A percentile compares a stretch with the other conserved stretches of the same genome.
Evolutionary conservation across 2,113 vertebrate species (phyloP).

Genomic region (Anoura caudifer): DNA sequence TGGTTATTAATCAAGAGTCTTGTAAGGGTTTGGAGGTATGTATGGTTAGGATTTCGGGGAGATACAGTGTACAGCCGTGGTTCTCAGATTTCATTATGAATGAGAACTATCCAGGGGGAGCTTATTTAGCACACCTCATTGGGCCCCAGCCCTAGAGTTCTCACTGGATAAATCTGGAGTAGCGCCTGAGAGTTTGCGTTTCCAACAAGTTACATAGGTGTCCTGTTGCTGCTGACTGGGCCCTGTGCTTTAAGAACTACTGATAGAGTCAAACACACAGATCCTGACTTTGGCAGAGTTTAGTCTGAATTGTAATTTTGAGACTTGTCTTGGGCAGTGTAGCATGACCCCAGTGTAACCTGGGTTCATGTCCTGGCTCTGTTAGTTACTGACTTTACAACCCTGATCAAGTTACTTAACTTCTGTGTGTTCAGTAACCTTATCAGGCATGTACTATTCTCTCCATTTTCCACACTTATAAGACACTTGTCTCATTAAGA

Average conservation of each 20-base stretch:
- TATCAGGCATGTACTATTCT: not conserved
- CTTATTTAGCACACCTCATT: not conserved
- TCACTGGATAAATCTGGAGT: not conserved
- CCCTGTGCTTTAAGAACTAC: not conserved
- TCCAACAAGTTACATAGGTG: not conserved
- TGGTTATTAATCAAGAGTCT: not conserved
- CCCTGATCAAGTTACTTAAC: not conserved
- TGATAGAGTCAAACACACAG: not conserved
- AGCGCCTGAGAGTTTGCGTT: not conserved
- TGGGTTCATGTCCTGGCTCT: not conserved
- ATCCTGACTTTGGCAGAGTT: not conserved
- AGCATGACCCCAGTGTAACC: not conserved
- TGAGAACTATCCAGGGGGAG: not conserved
- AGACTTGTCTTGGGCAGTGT: not conserved
- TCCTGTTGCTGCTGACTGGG: not conserved
- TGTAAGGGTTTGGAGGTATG: not conserved
- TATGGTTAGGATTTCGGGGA: not conserved
- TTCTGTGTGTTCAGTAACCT: not conserved
- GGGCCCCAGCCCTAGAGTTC: not conserved
- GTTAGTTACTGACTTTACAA: not conserved
- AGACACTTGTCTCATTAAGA: not conserved
- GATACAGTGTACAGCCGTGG: not conserved
- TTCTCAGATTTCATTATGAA: not conserved
- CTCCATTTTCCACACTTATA: not conserved
- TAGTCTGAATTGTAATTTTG: not conserved